Evolutionary conservation across 2,797 vertebrate species (phyloP), one percentile per base, ranked within the genome.

Genomic region (Arremon brunneinucha): DNA sequence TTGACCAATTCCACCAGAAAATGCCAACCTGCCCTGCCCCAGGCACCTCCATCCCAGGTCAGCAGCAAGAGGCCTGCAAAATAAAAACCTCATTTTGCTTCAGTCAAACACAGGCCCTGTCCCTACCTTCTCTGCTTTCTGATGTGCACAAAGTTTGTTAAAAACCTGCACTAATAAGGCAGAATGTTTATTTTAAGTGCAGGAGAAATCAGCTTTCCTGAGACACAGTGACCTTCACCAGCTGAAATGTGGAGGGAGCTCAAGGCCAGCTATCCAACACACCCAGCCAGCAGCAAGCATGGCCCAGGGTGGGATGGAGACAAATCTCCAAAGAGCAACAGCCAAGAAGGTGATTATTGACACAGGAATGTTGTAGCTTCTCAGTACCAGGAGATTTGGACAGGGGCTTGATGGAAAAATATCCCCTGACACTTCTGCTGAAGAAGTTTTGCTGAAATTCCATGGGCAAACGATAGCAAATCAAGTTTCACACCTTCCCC

Each of bases 401-500:
- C n/a, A 47, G 8, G 32, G 56, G 43, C 28, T 79, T 53, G 75
- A 68, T 15, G 35, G 67, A 53, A 77, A 93, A 90, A 79, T 72
- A 62, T 89, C 89, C 83, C 78, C 67, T 34, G 88, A 55, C 32
- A 11, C 50, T 95, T 34, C 2, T 27, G 46, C 22, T 32, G 55
- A 34, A 35, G 50, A 87, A 80, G 9, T 87, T 89, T 24, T 23
- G 34, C 87, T 87, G 81, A 82, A 82, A 89, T 87, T 89, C 87
- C 78, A 72, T 2, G 1, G 59, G 90, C 74, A 90, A 92, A 76
- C 67, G 26, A 12, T 35, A 79, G 59, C 62, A 78, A 87, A 80
- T 62, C 71, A 67, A 80, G 91, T 84, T 92, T 79, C 94, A 92
- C 95, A 92, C 89, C 91, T 92, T 96, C 84, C 92, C 94, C 78